Percentiles rank a stretch among this genome's conserved stretches.
phyloP scores from a whole-genome alignment of 2,797 vertebrate genomes.

The Peromyscus melanophrys region DNA sequence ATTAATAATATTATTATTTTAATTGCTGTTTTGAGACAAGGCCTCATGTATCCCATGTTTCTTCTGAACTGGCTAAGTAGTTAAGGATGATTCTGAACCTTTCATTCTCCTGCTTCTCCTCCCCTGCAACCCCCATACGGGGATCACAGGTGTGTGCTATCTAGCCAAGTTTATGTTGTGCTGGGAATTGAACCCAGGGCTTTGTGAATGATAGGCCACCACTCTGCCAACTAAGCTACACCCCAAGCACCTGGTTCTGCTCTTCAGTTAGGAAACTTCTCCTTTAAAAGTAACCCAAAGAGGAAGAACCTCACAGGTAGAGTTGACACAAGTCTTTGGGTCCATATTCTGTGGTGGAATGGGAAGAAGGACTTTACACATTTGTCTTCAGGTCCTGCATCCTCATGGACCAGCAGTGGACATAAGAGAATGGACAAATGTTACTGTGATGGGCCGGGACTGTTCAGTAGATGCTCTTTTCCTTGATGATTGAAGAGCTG shows the following conservation, averaged over 20 bases:
- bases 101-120: not conserved
- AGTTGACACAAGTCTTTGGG: not conserved
- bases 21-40: not conserved
- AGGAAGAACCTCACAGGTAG: not conserved
- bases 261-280: not conserved
- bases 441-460: not conserved
- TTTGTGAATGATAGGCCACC: too few species aligned
- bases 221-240: not conserved
- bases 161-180: not conserved
- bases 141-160: not conserved
- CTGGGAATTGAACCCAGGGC: not conserved
- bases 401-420: not conserved
- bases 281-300: not conserved
- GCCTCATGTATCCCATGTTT: not conserved
- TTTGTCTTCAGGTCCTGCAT: too few species aligned
- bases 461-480: not conserved
- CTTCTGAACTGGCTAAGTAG: not conserved
- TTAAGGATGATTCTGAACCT: not conserved
- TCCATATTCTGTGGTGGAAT: not conserved
- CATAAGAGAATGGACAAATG: not conserved
- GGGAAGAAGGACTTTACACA: not conserved
- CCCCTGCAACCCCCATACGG: too few species aligned
- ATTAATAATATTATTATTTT: not conserved
- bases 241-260: not conserved
- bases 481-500: not conserved